phyloP scores from a whole-genome alignment of 2,113 vertebrate genomes.

The Mesoclemmys tuberculata region DNA sequence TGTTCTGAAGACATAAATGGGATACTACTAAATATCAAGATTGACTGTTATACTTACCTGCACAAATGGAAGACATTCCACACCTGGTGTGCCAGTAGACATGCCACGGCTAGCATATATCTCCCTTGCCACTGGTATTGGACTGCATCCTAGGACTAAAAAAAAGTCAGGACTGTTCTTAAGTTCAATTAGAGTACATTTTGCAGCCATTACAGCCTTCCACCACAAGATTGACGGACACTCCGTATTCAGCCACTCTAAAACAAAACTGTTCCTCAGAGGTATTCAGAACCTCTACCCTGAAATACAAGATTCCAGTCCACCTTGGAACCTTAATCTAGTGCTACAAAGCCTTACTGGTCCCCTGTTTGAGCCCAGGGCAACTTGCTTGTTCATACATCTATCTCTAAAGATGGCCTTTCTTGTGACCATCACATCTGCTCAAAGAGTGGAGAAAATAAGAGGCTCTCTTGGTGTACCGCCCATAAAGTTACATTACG shows the following conservation, averaged over 20 bases:
- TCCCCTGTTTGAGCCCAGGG: neutral
- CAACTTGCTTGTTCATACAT: neutral
- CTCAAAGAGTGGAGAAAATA: neutral
- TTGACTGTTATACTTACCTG: no score
- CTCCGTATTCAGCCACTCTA: neutral
- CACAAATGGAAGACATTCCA: no score
- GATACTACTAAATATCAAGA: no score
- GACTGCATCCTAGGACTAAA: no score
- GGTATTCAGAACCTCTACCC: neutral
- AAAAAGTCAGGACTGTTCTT: no score
- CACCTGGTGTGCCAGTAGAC: no score
- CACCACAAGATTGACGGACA: neutral
- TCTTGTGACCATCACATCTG: neutral
- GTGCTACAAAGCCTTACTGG: neutral
- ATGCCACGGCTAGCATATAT: no score
- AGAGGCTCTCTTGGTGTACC: no score
- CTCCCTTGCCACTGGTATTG: no score
- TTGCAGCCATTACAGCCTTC: no score
- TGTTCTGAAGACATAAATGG: no score
- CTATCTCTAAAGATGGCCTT: neutral
- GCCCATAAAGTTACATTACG: neutral
- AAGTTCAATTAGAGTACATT: no score
- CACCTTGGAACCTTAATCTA: neutral
- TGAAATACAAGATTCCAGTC: neutral
- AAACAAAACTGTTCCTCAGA: neutral